Evolutionary conservation across 1,140 invertebrate genomes (phyloP).

Genomic region (Penaeus japonicus): DNA sequence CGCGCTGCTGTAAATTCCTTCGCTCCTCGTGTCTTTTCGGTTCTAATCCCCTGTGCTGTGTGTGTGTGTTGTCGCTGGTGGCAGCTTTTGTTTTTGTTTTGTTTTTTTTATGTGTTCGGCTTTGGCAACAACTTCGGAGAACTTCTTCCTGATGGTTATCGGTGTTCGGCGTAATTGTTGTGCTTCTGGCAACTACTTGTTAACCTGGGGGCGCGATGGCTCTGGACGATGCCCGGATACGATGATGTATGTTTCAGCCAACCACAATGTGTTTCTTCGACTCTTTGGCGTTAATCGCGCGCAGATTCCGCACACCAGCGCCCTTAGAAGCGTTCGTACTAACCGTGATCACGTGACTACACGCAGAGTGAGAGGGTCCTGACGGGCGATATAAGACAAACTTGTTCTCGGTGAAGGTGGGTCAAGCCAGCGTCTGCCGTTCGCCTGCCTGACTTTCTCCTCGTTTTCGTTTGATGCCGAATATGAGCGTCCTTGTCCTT

Average conservation of each 20-base stretch:
- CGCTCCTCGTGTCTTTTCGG: too few species aligned
- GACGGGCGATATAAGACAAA: background rate
- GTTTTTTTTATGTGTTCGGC: too few species aligned
- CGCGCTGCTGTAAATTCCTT: too few species aligned
- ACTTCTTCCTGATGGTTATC: background rate
- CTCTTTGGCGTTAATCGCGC: background rate
- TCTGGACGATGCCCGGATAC: slow-evolving; percentile 16
- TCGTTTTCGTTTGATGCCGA: background rate
- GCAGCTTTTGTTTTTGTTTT: too few species aligned
- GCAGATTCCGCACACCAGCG: background rate
- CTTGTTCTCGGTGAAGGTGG: background rate
- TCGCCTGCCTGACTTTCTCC: background rate
- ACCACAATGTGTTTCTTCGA: background rate
- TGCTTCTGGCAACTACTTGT: background rate
- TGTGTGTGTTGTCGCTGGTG: too few species aligned
- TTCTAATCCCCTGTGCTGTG: too few species aligned
- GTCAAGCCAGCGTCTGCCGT: background rate
- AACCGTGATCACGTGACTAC: background rate
- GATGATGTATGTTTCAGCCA: background rate
- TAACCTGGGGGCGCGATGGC: background rate
- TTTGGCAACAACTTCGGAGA: too few species aligned
- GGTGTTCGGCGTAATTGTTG: background rate
- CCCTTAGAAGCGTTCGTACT: background rate
- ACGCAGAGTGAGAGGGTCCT: background rate
- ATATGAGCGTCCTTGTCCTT: background rate